These are phyloP conservation scores for Tetranychus truncatus DNA, from an alignment of 2,888 invertebrate genomes.

Conservation along the genomic window DNA sequence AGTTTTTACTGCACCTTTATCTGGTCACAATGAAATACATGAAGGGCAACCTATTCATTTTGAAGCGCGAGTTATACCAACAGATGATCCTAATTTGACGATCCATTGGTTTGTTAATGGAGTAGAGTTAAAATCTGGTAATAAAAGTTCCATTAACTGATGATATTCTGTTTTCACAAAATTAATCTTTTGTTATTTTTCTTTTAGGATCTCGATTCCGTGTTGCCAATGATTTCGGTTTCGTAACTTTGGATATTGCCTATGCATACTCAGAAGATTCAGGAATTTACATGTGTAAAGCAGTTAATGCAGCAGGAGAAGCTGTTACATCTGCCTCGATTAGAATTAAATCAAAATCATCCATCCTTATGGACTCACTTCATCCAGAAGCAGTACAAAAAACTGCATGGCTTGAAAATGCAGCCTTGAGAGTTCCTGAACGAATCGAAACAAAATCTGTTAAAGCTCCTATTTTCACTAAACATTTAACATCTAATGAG, in stretches of 20 bases:
- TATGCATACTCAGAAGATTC: constrained; percentile 89
- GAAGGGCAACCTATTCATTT: constrained; percentile 77
- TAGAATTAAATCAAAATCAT: constrained; percentile 11
- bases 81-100: constrained; percentile 63
- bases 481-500: constrained; percentile 56
- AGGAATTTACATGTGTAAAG: constrained; percentile 73
- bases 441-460: neutral
- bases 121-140: constrained; percentile 55
- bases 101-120: constrained; percentile 79
- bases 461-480: constrained; percentile 59
- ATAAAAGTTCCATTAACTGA: constrained; percentile 45
- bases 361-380: constrained; percentile 47
- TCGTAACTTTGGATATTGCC: constrained; percentile 86
- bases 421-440: neutral
- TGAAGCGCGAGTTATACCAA: constrained; percentile 83
- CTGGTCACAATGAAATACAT: constrained; percentile 35
- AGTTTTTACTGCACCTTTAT: constrained; percentile 61
- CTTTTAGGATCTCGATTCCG: constrained; percentile 29
- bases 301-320: constrained; percentile 66
- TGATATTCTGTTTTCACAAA: constrained; percentile 53
- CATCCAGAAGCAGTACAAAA: constrained; percentile 81
- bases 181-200: constrained; percentile 31
- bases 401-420: constrained; percentile 36
- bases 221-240: constrained; percentile 57
- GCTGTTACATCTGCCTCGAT: constrained; percentile 66